Conservation (phyloP, 2,888 invertebrate species). For the Acleris holmiana region DNA sequence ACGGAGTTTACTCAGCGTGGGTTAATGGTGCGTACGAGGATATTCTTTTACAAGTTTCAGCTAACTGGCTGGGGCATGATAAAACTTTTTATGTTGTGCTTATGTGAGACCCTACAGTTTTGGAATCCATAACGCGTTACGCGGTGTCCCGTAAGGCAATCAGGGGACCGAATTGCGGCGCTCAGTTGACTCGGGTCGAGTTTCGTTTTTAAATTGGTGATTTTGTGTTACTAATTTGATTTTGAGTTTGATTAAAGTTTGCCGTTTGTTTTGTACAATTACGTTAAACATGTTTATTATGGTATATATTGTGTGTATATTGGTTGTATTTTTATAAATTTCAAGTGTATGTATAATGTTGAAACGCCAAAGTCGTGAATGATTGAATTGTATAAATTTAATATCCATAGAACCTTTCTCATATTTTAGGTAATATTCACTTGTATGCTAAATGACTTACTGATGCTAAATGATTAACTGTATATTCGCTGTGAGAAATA, state of each 20-base stretch:
- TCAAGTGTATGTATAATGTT: too few species aligned
- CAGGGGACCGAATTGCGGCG: conserved; percentile 33
- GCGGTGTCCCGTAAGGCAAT: conserved; percentile 45
- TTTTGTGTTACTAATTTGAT: conserved; percentile 6
- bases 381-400: too few species aligned
- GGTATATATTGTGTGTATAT: too few species aligned
- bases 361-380: too few species aligned
- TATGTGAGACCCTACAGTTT: conserved; percentile 68
- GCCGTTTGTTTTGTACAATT: conserved; percentile 4
- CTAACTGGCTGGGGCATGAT: conserved; percentile 67
- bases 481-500: too few species aligned
- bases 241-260: background rate
- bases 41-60: conserved; percentile 71
- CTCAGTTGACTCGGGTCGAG: conserved; percentile 29
- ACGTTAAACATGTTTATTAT: background rate
- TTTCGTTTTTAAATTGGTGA: conserved; percentile 16
- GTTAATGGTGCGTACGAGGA: conserved; percentile 72
- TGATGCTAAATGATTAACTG: too few species aligned
- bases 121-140: conserved; percentile 63
- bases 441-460: too few species aligned
- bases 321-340: too few species aligned
- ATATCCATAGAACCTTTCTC: too few species aligned
- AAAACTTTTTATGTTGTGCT: conserved; percentile 80
- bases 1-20: conserved; percentile 30
- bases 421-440: too few species aligned